phyloP scores from a whole-genome alignment of 2,888 invertebrate species.

The Tigriopus californicus region DNA sequence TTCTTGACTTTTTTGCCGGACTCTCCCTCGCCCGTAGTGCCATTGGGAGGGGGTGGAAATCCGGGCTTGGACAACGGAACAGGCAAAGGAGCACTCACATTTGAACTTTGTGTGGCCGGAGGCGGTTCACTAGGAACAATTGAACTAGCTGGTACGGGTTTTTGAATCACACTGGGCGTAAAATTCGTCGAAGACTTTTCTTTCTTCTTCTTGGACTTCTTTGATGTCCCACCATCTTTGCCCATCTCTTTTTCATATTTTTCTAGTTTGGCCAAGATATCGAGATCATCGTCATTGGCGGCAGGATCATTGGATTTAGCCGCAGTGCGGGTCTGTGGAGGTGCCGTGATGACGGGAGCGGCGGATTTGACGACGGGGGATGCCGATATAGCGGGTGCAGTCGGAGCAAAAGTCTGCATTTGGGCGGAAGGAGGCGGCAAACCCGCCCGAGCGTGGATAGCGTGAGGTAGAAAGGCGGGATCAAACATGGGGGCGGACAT shows the following conservation, averaged over 20 bases:
- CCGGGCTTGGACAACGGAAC: background rate
- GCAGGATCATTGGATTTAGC: background rate
- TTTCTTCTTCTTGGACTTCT: background rate
- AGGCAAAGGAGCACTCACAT: background rate
- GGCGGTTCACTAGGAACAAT: background rate
- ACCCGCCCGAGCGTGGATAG: no score
- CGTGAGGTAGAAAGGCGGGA: no score
- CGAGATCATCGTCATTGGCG: background rate
- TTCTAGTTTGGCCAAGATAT: background rate
- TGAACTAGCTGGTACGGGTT: background rate
- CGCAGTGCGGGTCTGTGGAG: background rate
- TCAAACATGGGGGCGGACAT: no score
- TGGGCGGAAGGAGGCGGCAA: background rate
- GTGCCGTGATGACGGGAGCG: background rate
- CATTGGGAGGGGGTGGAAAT: conserved; percentile 2
- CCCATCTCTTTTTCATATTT: background rate
- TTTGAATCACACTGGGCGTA: background rate
- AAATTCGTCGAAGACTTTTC: background rate
- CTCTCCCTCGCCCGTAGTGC: background rate
- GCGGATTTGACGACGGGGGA: background rate
- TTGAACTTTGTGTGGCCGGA: background rate
- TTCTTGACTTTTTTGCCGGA: conserved; percentile 30
- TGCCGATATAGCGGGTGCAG: background rate
- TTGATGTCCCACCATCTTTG: background rate
- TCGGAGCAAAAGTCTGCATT: background rate